These are phyloP conservation scores for Lasioglossum lativentre DNA, from an alignment of 2,888 invertebrate species.

Conservation along the genomic window DNA sequence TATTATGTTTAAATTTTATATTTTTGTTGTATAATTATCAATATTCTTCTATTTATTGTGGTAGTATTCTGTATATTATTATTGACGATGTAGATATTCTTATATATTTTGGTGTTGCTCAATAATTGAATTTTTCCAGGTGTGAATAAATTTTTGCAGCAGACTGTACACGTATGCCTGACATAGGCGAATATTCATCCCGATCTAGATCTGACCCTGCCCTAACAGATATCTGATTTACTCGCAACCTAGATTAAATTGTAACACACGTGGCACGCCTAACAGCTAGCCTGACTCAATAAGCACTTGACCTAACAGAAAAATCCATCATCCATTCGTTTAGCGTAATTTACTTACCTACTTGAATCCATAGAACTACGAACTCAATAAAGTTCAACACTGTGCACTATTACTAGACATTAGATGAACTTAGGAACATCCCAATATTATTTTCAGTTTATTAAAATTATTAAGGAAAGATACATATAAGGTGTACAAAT, in stretches of 20 bases:
- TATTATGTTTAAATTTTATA: too few relatives aligned
- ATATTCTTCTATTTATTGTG: not conserved
- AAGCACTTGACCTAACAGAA: constrained; percentile 5
- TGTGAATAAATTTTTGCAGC: not conserved
- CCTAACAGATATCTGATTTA: constrained; percentile 13
- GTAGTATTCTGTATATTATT: not conserved
- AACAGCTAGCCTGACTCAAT: not conserved
- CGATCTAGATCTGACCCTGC: constrained; percentile 5
- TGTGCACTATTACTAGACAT: not conserved
- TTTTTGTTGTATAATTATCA: too few relatives aligned
- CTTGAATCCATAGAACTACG: not conserved
- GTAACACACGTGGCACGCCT: not conserved
- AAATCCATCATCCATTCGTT: not conserved
- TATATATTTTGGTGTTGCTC: not conserved
- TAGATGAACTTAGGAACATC: not conserved
- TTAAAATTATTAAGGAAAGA: not conserved
- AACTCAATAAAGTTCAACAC: not conserved
- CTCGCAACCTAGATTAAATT: constrained; percentile 10
- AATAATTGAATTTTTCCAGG: not conserved
- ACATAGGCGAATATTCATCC: not conserved
- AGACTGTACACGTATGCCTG: not conserved
- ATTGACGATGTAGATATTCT: too few relatives aligned
- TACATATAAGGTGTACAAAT: too few relatives aligned
- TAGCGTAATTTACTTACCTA: not conserved
- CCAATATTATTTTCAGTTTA: not conserved